These are phyloP conservation scores for Thyatira batis DNA, from an alignment of 2,888 invertebrate species.

Conservation along the genomic window DNA sequence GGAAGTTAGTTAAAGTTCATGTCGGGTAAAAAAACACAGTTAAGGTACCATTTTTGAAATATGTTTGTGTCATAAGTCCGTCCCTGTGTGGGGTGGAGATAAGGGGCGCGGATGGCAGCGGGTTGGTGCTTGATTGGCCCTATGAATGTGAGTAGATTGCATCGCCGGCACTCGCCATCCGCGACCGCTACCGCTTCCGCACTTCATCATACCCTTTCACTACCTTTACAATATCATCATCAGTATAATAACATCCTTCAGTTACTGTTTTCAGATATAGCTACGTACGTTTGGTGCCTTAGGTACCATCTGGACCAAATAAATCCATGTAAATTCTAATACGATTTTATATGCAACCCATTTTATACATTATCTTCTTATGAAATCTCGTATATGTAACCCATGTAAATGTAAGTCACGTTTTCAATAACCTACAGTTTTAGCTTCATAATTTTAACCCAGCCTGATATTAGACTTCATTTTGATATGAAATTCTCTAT, in stretches of 20 bases:
- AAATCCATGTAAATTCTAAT: constrained; percentile 5
- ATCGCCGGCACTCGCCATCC: constrained; percentile 44
- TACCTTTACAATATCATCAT: constrained; percentile 1
- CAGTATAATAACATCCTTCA: not conserved
- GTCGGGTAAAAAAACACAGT: not conserved
- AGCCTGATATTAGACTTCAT: constrained; percentile 77
- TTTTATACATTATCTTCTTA: constrained; percentile 45
- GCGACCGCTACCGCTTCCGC: constrained; percentile 37
- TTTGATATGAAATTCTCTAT: constrained; percentile 69
- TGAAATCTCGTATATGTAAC: constrained; percentile 65
- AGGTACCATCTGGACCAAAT: not conserved
- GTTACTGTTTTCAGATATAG: not conserved
- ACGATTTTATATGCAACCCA: constrained; percentile 33
- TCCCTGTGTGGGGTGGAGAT: constrained; percentile 56
- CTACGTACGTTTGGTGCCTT: not conserved
- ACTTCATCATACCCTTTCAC: constrained; percentile 8
- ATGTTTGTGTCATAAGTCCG: constrained; percentile 33
- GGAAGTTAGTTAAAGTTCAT: not conserved
- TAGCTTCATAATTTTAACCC: constrained; percentile 81
- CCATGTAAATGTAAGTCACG: constrained; percentile 81
- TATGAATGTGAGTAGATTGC: constrained; percentile 81
- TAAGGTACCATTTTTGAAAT: too few relatives aligned
- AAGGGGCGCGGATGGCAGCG: constrained; percentile 67
- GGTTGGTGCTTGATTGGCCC: constrained; percentile 79
- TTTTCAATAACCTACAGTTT: constrained; percentile 82